These are phyloP conservation scores for Anodontia alba DNA, from an alignment of 2,888 invertebrate species.

Conservation along the genomic window DNA sequence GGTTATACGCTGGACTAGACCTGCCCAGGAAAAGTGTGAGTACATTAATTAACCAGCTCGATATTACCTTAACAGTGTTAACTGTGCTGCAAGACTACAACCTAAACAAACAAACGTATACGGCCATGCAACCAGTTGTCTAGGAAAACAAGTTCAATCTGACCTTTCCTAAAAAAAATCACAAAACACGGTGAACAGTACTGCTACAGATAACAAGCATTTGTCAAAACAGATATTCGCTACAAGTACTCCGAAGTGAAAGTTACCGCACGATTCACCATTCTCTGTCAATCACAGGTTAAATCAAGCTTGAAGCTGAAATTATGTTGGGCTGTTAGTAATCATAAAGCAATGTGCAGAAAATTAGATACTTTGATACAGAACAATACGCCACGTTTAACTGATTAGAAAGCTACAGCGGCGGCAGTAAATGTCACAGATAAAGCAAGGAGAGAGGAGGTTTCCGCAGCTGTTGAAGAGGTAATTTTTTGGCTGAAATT, in stretches of 20 bases:
- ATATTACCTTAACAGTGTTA: no score
- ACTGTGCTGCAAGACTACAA: no score
- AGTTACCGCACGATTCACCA: neutral
- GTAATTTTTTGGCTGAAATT: no score
- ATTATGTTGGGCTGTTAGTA: slow-evolving; percentile 5
- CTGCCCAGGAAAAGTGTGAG: no score
- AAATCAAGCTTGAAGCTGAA: slow-evolving; percentile 7
- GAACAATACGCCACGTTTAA: neutral
- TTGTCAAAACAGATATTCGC: neutral
- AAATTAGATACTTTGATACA: slow-evolving; percentile 8
- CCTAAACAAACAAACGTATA: no score
- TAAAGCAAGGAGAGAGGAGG: neutral
- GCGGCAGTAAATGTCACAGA: slow-evolving; percentile 1
- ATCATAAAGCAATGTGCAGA: slow-evolving; percentile 5
- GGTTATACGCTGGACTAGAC: no score
- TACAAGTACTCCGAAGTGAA: neutral
- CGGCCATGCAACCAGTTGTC: no score
- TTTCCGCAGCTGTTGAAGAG: no score
- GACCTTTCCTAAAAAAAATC: no score
- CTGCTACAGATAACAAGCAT: neutral
- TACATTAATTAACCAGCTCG: no score
- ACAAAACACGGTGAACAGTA: no score
- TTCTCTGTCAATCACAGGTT: slow-evolving; percentile 1
- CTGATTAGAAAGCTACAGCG: neutral
- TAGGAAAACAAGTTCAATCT: no score